Percentiles rank a stretch among this genome's conserved stretches.
Conservation (phyloP, 2,797 vertebrate genomes). For the Emys orbicularis region DNA sequence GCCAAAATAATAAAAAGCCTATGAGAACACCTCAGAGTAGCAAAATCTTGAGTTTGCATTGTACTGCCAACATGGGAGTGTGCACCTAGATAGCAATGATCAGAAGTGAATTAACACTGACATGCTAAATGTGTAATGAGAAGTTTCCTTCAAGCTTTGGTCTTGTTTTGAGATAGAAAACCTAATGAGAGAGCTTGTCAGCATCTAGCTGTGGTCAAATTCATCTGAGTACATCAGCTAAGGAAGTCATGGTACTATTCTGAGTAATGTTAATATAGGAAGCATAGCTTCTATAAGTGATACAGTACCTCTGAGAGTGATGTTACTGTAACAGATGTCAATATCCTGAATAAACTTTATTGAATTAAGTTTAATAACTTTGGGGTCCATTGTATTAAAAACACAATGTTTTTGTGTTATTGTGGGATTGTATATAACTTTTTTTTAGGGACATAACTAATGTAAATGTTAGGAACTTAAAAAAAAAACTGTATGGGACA, state of each 20-base stretch:
- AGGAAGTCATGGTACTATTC: background rate
- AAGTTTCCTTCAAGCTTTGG: background rate
- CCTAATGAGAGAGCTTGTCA: background rate
- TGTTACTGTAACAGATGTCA: background rate
- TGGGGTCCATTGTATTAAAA: background rate
- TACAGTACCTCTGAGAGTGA: background rate
- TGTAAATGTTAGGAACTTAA: background rate
- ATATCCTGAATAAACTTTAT: background rate
- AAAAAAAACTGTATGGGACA: background rate
- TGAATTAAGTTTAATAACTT: background rate
- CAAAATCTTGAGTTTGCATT: background rate
- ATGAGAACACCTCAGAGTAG: background rate
- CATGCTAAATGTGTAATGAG: background rate
- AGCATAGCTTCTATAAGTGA: background rate
- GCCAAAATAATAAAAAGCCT: background rate
- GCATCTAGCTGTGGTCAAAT: background rate
- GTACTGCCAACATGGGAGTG: background rate
- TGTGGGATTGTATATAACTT: background rate
- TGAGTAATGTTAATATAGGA: background rate
- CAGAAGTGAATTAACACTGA: background rate
- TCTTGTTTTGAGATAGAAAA: background rate
- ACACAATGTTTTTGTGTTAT: too few relatives aligned
- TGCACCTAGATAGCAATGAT: background rate
- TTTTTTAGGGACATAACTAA: background rate
- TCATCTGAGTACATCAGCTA: background rate